Evolutionary conservation across 2,113 vertebrate genomes (phyloP), one percentile per base, ranked within the genome.

Genomic region (Bungarus multicinctus): DNA sequence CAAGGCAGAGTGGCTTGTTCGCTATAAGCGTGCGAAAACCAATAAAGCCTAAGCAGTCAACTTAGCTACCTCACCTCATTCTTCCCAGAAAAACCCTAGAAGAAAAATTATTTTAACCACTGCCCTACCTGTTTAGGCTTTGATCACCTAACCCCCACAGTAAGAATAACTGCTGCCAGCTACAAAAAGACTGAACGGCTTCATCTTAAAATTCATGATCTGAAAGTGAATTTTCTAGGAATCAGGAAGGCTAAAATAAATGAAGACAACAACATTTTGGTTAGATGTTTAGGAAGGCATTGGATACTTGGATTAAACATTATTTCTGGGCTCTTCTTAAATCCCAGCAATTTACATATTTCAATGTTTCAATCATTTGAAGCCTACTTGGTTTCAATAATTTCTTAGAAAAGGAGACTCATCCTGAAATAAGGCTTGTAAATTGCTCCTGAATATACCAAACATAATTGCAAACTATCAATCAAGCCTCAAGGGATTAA

Each of bases 401-500:
- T 57, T 85, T 8, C 93, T 53, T 58, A 23, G 6, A 43, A 47
- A 91, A 90, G 50, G 30, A 95, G 94, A 89, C 0, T 53, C 23
- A 0, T n/a, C 94, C 92, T 55, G 39, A 93, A 93, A 39, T 58
- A 95, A 92, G 53, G 52, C 64, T 93, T 89, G 92, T 88, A 20
- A 93, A 96, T 87, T 95, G 86, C 3, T 69, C 47, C 23, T 91
- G 89, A 91, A 91, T 93, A 93, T 93, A 93, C 39, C 9, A 58
- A 91, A 60, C 87, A 89, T 94, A 90, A 86, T 92, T 90, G 1
- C 0, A 0, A 92, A 90, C 96, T 97, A 96, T 91, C 93, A 95
- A 86, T 97, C 89, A 93, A 90, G 64, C 94, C 91, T 87, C 92
- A 34, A 0, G 0, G 87, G 95, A 96, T 96, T 96, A 96, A 96